Percentiles rank a stretch among this genome's conserved stretches.
Conservation (phyloP, 2,888 invertebrate species). For the Macrophya annulata region DNA sequence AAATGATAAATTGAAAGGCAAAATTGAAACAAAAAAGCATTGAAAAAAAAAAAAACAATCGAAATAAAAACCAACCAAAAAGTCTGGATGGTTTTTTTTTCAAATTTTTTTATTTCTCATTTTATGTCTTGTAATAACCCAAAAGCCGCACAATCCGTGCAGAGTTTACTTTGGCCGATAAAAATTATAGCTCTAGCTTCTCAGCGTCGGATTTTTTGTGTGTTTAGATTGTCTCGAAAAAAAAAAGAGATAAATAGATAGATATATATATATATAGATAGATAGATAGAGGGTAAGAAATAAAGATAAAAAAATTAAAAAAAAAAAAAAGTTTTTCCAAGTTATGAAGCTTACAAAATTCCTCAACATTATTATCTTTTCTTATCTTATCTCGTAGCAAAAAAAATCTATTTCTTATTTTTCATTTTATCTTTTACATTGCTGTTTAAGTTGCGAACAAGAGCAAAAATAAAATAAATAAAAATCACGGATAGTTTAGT, state of each 20-base stretch:
- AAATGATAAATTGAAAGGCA: not conserved
- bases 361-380: not conserved
- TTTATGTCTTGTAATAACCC: not conserved
- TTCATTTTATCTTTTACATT: no score
- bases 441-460: no score
- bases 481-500: no score
- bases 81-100: not conserved
- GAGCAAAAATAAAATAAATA: no score
- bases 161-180: conserved; percentile 2
- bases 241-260: not conserved
- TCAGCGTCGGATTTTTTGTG: not conserved
- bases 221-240: conserved; percentile 6
- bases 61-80: not conserved
- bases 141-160: not conserved
- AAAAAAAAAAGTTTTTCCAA: not conserved
- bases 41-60: not conserved
- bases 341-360: not conserved
- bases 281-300: not conserved
- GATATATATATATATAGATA: not conserved
- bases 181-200: not conserved
- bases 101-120: not conserved
- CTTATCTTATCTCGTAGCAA: not conserved
- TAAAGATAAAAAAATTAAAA: not conserved
- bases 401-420: not conserved
- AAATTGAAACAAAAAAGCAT: not conserved